These are phyloP conservation scores for Corapipo altera DNA, from an alignment of 2,113 vertebrate species.

Conservation along the genomic window DNA sequence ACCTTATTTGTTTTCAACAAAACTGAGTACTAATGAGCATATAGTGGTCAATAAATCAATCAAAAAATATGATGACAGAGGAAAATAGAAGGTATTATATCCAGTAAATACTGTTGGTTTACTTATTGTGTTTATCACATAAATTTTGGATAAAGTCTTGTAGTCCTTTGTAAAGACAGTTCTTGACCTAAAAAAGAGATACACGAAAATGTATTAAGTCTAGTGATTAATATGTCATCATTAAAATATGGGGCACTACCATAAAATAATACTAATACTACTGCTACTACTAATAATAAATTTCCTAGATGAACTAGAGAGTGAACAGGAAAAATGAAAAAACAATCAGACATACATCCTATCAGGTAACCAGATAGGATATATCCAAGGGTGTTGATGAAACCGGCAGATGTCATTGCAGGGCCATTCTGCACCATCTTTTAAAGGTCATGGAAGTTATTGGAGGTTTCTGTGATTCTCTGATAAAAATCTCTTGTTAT, in stretches of 20 bases:
- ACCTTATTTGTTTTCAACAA: not conserved
- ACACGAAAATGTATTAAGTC: not conserved
- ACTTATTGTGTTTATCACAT: constrained; percentile 7
- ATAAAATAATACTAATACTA: not conserved
- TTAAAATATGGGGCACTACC: not conserved
- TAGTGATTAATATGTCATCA: not conserved
- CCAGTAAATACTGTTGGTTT: not conserved
- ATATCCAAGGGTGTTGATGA: not conserved
- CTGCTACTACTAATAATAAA: not conserved
- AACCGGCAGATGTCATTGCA: not conserved
- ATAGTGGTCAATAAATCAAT: not conserved
- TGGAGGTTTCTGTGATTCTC: not conserved
- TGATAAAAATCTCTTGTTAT: not conserved
- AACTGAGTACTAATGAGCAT: not conserved
- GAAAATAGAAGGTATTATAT: not conserved
- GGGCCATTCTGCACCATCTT: not conserved
- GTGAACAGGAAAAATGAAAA: not conserved
- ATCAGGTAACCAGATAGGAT: not conserved
- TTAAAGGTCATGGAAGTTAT: not conserved
- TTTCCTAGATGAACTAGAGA: not conserved
- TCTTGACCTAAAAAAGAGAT: not conserved
- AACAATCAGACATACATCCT: not conserved
- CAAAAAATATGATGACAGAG: not conserved
- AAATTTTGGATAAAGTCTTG: not conserved
- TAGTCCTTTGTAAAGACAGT: constrained; percentile 29